These are phyloP conservation scores for Astatotilapia flaviijosephi DNA, from an alignment of 2,113 vertebrate genomes.

Conservation along the genomic window DNA sequence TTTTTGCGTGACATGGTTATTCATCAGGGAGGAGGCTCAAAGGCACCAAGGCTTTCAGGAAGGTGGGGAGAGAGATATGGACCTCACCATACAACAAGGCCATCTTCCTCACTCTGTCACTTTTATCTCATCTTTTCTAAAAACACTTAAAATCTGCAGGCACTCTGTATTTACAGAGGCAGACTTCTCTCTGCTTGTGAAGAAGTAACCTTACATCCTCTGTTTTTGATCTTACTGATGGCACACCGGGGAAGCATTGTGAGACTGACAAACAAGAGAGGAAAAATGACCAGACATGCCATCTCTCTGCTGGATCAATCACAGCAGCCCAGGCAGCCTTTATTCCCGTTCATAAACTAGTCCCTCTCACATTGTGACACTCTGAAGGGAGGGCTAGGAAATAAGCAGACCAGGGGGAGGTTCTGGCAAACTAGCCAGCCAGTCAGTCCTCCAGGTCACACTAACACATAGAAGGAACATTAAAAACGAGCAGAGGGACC, in stretches of 20 bases:
- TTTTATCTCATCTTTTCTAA: constrained; percentile 3
- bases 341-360: constrained; percentile 71
- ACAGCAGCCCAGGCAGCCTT: constrained; percentile 46
- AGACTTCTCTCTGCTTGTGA: background rate
- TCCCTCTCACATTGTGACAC: constrained; percentile 67
- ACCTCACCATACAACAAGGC: background rate
- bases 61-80: constrained; percentile 5
- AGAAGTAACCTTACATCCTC: background rate
- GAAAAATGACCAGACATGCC: constrained; percentile 16
- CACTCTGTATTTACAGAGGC: background rate
- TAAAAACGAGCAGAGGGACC: constrained; percentile 55
- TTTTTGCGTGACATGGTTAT: constrained; percentile 73
- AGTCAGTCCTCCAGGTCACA: constrained; percentile 53
- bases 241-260: background rate
- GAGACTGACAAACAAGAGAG: constrained; percentile 2
- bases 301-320: constrained; percentile 72
- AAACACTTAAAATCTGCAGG: constrained; percentile 9
- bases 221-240: constrained; percentile 9
- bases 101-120: background rate
- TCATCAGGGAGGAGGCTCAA: constrained; percentile 61
- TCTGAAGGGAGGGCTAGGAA: constrained; percentile 60
- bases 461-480: constrained; percentile 51
- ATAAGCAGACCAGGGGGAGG: constrained; percentile 65
- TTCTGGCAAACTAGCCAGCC: constrained; percentile 56
- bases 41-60: constrained; percentile 47